phyloP scores from a whole-genome alignment of 2,888 invertebrate species.

The Strigamia transsilvanica region DNA sequence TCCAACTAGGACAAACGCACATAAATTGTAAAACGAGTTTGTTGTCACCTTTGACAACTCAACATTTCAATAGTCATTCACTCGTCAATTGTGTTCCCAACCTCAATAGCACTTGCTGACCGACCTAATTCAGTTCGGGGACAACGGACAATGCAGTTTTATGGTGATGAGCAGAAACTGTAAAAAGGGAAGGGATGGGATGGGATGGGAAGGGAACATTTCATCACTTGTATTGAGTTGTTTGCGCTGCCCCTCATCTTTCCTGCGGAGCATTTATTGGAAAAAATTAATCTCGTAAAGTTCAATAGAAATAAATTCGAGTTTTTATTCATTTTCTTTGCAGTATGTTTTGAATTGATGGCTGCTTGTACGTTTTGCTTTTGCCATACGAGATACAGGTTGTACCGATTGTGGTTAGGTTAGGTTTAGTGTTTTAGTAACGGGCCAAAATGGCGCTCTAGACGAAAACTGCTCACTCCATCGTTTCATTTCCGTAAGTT shows the following conservation, averaged over 20 bases:
- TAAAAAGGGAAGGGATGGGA: neutral
- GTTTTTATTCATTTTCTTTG: neutral
- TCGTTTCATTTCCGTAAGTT: conserved; percentile 68
- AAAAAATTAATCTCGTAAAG: too few relatives aligned
- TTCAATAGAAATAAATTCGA: neutral
- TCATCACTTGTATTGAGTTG: too few relatives aligned
- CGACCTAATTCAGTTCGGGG: neutral
- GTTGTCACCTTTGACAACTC: conserved; percentile 6
- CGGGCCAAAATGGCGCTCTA: conserved; percentile 65
- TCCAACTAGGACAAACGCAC: neutral
- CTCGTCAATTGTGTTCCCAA: neutral
- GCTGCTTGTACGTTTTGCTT: conserved; percentile 58
- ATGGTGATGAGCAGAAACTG: neutral
- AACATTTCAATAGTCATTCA: conserved; percentile 15
- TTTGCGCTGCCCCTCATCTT: neutral
- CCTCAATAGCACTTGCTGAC: neutral
- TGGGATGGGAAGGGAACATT: fast-evolving
- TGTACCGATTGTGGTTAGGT: conserved; percentile 59
- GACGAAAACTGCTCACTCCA: conserved; percentile 66
- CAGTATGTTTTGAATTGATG: conserved; percentile 58
- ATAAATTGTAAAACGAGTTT: conserved; percentile 7
- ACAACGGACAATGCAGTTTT: conserved; percentile 1
- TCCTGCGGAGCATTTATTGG: neutral
- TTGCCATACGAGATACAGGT: conserved; percentile 57
- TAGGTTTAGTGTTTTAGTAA: conserved; percentile 60